These are phyloP conservation scores for Salmo trutta DNA, from an alignment of 2,797 vertebrate genomes.

Conservation along the genomic window DNA sequence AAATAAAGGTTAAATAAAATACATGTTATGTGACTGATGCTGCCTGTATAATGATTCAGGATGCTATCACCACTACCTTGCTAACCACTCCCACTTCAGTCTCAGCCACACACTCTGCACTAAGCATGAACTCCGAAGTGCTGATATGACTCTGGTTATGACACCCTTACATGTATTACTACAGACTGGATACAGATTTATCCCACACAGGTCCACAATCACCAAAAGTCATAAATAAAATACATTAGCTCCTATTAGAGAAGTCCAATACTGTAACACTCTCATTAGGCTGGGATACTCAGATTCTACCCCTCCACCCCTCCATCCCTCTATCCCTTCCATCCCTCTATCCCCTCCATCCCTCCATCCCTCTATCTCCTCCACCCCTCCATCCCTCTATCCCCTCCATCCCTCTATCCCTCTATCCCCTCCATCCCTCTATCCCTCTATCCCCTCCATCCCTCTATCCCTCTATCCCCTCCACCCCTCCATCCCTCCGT, in stretches of 20 bases:
- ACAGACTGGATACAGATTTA: slow-evolving; percentile 52
- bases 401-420: background rate
- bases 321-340: background rate
- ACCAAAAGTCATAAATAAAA: slow-evolving; percentile 71
- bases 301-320: slow-evolving; percentile 19
- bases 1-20: no score
- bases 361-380: background rate
- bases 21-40: slow-evolving; percentile 62
- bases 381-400: background rate
- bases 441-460: no score
- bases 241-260: slow-evolving; percentile 58
- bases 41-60: slow-evolving; percentile 60
- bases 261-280: slow-evolving; percentile 51
- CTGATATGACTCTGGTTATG: slow-evolving; percentile 72
- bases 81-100: slow-evolving; percentile 46
- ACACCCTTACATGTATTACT: slow-evolving; percentile 76
- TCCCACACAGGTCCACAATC: slow-evolving; percentile 60
- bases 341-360: background rate
- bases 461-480: no score
- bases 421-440: no score
- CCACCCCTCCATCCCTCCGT: no score
- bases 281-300: slow-evolving; percentile 30
- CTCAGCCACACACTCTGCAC: slow-evolving; percentile 7
- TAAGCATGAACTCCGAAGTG: slow-evolving; percentile 63
- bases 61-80: slow-evolving; percentile 18